Conservation (phyloP, 1,140 invertebrate genomes). For the Leptinotarsa texana region DNA sequence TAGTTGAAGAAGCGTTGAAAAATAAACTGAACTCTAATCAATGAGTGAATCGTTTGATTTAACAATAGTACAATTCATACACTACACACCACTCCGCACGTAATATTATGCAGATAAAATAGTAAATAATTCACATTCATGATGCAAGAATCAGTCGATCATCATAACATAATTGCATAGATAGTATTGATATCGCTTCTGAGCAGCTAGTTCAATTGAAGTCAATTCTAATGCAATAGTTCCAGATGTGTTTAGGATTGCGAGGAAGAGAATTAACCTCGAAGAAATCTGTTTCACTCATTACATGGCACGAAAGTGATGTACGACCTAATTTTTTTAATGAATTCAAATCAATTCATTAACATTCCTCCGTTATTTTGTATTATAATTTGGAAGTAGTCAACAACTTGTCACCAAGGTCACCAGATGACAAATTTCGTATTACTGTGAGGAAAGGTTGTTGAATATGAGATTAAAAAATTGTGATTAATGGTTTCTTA, state of each 20-base stretch:
- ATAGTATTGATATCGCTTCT: not conserved
- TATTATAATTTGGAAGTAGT: not conserved
- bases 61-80: too few relatives aligned
- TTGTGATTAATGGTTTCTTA: not conserved
- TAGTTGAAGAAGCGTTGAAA: too few relatives aligned
- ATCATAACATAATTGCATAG: too few relatives aligned
- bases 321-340: constrained; percentile 5
- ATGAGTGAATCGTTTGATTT: too few relatives aligned
- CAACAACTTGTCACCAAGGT: not conserved
- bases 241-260: not conserved
- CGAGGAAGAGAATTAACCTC: not conserved
- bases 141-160: too few relatives aligned
- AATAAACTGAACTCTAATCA: too few relatives aligned
- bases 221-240: not conserved
- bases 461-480: not conserved
- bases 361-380: not conserved
- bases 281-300: not conserved
- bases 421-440: not conserved
- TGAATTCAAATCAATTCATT: constrained; percentile 3
- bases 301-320: not conserved
- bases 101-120: too few relatives aligned
- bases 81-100: too few relatives aligned
- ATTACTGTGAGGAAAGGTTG: not conserved
- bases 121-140: too few relatives aligned
- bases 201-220: not conserved